Evolutionary conservation across 2,797 vertebrate genomes (phyloP).

Genomic region (Steatocranus sp.): DNA sequence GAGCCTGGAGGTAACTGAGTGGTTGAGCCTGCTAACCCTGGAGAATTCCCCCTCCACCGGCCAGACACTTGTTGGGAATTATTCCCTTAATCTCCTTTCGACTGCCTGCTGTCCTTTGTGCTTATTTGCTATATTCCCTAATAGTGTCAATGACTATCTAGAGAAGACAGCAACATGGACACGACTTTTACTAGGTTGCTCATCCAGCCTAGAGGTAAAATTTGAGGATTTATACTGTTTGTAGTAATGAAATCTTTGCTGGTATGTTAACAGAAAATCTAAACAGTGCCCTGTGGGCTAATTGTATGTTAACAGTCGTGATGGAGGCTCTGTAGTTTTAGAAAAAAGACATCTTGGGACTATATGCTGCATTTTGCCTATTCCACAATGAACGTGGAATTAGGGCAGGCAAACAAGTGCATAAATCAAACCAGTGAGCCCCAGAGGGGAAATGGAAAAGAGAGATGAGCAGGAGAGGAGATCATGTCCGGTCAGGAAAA

Average conservation of each 20-base stretch:
- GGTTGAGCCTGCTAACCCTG: not conserved
- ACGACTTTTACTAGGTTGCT: not conserved
- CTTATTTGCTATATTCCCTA: not conserved
- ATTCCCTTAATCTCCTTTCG: not conserved
- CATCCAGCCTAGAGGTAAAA: not conserved
- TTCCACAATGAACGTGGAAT: slow-evolving; percentile 32
- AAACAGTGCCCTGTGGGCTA: not conserved
- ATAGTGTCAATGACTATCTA: not conserved
- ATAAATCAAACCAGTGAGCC: slow-evolving; percentile 48
- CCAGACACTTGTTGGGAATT: slow-evolving; percentile 2
- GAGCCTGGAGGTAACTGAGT: not conserved
- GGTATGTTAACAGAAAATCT: slow-evolving; percentile 1
- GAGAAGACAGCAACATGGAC: not conserved
- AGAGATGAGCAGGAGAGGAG: not conserved
- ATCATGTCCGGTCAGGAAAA: not conserved
- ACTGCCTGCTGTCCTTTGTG: not conserved
- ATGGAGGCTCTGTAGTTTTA: not conserved
- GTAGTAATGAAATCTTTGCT: not conserved
- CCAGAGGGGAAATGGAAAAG: slow-evolving; percentile 10
- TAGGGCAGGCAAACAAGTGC: slow-evolving; percentile 18
- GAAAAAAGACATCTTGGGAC: not conserved
- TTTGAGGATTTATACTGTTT: not conserved
- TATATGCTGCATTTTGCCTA: not conserved
- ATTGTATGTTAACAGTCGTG: not conserved
- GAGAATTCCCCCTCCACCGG: not conserved